phyloP scores from a whole-genome alignment of 1,140 invertebrate genomes.

The Aricia agestis region DNA sequence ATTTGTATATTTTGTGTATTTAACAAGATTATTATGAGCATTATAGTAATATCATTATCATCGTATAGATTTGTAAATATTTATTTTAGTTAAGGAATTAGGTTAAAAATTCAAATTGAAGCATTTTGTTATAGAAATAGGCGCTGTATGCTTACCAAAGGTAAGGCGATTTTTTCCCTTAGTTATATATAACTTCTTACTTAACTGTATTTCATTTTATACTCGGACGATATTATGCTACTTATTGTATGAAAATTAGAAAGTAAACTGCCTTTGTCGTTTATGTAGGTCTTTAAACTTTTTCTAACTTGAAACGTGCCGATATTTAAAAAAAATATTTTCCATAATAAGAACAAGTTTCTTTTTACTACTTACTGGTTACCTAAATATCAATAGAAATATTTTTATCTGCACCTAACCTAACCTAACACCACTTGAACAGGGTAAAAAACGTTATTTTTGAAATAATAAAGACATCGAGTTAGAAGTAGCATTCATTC shows the following conservation, averaged over 20 bases:
- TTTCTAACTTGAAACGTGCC: too few species aligned
- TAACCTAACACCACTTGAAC: background rate
- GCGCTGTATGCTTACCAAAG: background rate
- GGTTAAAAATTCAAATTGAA: background rate
- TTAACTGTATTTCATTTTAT: too few species aligned
- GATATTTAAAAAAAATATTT: too few species aligned
- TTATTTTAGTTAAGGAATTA: background rate
- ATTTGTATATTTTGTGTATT: background rate
- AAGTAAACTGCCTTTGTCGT: too few species aligned
- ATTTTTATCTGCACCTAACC: background rate
- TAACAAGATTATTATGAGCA: background rate
- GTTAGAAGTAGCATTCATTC: background rate
- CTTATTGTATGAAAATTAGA: too few species aligned
- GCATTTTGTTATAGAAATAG: background rate
- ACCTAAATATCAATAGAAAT: background rate
- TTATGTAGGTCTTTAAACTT: too few species aligned
- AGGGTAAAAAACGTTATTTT: slow-evolving; percentile 2
- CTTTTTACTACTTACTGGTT: too few species aligned
- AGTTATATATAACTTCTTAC: too few species aligned
- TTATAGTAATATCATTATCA: background rate
- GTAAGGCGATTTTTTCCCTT: background rate
- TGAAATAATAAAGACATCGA: slow-evolving; percentile 6
- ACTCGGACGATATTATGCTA: too few species aligned
- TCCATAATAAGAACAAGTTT: too few species aligned
- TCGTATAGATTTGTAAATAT: slow-evolving; percentile 1